A percentile compares a stretch with the other conserved stretches of the same genome.
Evolutionary conservation across 2,113 vertebrate genomes (phyloP).

Genomic region (Pseudois nayaur): DNA sequence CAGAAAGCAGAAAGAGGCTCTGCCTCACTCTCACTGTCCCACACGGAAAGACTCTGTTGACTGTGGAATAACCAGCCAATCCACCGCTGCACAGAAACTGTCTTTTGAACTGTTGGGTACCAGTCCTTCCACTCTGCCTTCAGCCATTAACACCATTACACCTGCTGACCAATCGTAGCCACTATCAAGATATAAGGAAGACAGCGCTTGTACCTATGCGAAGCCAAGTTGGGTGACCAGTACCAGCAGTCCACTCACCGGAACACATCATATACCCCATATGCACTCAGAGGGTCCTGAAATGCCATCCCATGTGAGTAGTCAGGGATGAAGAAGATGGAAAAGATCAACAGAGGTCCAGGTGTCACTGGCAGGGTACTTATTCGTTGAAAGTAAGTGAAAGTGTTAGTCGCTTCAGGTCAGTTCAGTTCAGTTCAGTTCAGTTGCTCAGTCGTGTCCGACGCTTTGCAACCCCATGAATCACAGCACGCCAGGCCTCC

Average conservation of each 20-base stretch:
- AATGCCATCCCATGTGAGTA: neutral
- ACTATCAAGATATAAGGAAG: too few species aligned
- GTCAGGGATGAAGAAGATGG: neutral
- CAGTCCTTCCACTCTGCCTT: neutral
- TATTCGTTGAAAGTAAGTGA: neutral
- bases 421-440: too few species aligned
- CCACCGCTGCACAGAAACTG: neutral
- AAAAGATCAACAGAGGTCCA: neutral
- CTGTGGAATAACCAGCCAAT: neutral
- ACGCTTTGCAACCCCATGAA: too few species aligned
- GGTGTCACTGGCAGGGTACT: neutral
- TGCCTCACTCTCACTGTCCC: neutral
- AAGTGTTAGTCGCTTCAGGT: neutral
- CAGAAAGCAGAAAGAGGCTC: neutral
- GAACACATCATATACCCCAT: neutral
- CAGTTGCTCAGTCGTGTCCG: too few species aligned
- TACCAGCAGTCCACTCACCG: neutral
- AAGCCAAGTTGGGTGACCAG: neutral
- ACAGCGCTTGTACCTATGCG: rapidly evolving
- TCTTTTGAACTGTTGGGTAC: neutral
- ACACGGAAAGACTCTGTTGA: neutral
- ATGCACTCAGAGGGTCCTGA: neutral
- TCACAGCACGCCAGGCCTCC: too few species aligned
- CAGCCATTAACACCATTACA: neutral
- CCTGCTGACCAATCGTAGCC: neutral